A percentile compares a stretch with the other conserved stretches of the same genome.
Conservation (phyloP, 2,888 invertebrate genomes). For the Anoncus sp. region DNA sequence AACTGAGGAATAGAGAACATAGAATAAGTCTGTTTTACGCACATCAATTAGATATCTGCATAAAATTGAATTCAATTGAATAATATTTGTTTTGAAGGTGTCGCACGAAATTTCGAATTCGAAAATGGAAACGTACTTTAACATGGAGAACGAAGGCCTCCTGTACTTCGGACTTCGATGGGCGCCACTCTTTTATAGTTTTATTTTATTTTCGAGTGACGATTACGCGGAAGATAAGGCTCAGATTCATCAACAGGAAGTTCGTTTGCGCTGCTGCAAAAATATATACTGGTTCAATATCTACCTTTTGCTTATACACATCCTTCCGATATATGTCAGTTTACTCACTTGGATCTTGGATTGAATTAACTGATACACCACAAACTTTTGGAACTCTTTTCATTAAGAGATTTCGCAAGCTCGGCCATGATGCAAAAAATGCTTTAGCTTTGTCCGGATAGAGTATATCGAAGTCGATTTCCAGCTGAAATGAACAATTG, state of each 20-base stretch:
- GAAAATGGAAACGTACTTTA: slow-evolving; percentile 22
- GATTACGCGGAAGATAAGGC: slow-evolving; percentile 32
- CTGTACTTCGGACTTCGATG: slow-evolving; percentile 29
- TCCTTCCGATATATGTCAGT: neutral
- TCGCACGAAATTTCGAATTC: slow-evolving; percentile 19
- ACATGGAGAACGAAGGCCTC: slow-evolving; percentile 41
- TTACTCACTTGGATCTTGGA: slow-evolving; percentile 30
- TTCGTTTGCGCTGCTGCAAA: slow-evolving; percentile 29
- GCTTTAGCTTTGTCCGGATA: slow-evolving; percentile 32
- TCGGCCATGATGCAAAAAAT: slow-evolving; percentile 34
- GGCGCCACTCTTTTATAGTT: slow-evolving; percentile 30
- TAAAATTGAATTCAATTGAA: neutral
- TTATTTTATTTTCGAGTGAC: slow-evolving; percentile 29
- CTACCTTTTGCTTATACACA: slow-evolving; percentile 6
- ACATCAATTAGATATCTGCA: neutral
- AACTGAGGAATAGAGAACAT: neutral
- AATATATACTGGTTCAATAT: slow-evolving; percentile 4
- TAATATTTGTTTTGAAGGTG: slow-evolving; percentile 1
- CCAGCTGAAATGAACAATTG: slow-evolving; percentile 35
- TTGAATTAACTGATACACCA: slow-evolving; percentile 22
- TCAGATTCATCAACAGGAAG: slow-evolving; percentile 31
- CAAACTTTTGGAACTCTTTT: slow-evolving; percentile 24
- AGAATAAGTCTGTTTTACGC: slow-evolving; percentile 19
- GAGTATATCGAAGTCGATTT: slow-evolving; percentile 30
- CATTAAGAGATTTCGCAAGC: slow-evolving; percentile 31